These are phyloP conservation scores for Chromis chromis DNA, from an alignment of 2,797 vertebrate genomes.

Conservation along the genomic window DNA sequence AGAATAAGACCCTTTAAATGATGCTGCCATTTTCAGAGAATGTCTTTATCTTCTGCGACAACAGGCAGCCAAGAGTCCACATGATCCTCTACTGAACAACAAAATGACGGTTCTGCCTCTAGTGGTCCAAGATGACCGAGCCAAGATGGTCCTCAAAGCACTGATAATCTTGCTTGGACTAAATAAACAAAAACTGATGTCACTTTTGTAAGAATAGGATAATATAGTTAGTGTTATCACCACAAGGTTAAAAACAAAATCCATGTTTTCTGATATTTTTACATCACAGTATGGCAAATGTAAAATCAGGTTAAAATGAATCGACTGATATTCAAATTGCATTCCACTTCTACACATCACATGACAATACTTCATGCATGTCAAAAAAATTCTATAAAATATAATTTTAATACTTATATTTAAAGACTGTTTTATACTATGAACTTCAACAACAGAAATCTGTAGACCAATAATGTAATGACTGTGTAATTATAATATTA, in stretches of 20 bases:
- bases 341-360: too few relatives aligned
- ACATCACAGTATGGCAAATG: too few relatives aligned
- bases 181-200: too few relatives aligned
- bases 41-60: conserved; percentile 1
- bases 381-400: not conserved
- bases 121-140: too few relatives aligned
- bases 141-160: too few relatives aligned
- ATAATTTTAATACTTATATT: not conserved
- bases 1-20: not conserved
- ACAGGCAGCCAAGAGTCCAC: not conserved
- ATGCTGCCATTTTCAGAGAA: not conserved
- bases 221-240: not conserved
- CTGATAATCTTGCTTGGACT: too few relatives aligned
- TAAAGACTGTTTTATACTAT: not conserved
- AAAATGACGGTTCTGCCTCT: too few relatives aligned
- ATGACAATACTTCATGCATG: too few relatives aligned
- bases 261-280: not conserved
- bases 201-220: not conserved
- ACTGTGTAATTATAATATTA: not conserved
- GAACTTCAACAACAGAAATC: not conserved
- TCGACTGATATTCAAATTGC: not conserved
- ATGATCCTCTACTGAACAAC: not conserved
- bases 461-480: not conserved
- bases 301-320: not conserved
- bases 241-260: not conserved